A percentile compares a stretch with the other conserved stretches of the same genome.
Evolutionary conservation across 2,797 vertebrate species (phyloP).

Genomic region (Spheniscus humboldti): DNA sequence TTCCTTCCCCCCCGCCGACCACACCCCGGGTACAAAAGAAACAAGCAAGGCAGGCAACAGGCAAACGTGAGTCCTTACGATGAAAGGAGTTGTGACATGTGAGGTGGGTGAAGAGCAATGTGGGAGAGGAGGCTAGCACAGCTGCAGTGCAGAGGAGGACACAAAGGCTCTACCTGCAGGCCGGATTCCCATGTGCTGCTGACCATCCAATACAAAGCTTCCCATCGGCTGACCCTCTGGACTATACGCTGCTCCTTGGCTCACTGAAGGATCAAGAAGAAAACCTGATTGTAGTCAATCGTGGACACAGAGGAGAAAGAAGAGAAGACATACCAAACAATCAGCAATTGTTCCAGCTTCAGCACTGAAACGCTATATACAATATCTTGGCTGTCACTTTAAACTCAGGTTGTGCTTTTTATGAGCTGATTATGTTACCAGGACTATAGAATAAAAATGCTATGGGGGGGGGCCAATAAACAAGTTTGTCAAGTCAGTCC

Average conservation of each 20-base stretch:
- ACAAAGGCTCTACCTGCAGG: constrained; percentile 86
- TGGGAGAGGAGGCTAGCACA: constrained; percentile 4
- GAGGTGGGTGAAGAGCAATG: constrained; percentile 24
- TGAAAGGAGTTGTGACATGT: not conserved
- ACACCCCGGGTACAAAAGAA: constrained; percentile 48
- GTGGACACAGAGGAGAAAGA: constrained; percentile 97
- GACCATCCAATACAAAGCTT: constrained; percentile 99
- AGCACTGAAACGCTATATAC: constrained; percentile 88
- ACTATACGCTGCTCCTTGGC: constrained; percentile 99
- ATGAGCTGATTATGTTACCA: constrained; percentile 51
- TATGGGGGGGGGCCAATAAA: constrained; percentile 33
- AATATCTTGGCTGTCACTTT: constrained; percentile 72
- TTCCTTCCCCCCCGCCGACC: not conserved
- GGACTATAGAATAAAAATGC: constrained; percentile 41
- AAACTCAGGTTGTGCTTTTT: constrained; percentile 53
- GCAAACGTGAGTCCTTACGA: constrained; percentile 43
- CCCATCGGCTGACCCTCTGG: constrained; percentile 99
- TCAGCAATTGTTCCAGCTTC: constrained; percentile 96
- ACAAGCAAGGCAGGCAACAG: constrained; percentile 71
- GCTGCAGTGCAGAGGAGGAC: constrained; percentile 1
- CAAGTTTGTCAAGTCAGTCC: constrained; percentile 31
- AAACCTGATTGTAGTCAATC: constrained; percentile 99
- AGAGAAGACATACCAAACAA: constrained; percentile 99
- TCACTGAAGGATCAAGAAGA: constrained; percentile 99
- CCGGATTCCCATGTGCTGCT: constrained; percentile 99